phyloP scores from a whole-genome alignment of 2,797 vertebrate species.

The Podargus strigoides region DNA sequence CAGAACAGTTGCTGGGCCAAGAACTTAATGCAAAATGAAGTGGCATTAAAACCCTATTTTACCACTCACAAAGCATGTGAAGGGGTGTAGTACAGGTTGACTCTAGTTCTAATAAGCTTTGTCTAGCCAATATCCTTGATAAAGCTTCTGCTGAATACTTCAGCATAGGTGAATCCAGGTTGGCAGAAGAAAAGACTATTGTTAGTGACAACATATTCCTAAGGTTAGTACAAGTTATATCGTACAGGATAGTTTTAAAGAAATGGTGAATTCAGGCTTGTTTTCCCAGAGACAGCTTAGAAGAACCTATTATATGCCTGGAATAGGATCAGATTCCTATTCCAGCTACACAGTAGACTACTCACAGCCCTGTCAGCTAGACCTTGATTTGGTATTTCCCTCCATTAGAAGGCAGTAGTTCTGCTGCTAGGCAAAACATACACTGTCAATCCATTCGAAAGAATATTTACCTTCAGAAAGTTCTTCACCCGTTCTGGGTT shows the following conservation, averaged over 20 bases:
- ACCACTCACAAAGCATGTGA: not conserved
- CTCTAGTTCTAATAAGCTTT: not conserved
- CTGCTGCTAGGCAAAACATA: not conserved
- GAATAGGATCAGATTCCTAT: not conserved
- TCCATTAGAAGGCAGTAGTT: not conserved
- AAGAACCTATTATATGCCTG: not conserved
- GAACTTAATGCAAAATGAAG: not conserved
- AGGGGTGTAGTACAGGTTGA: not conserved
- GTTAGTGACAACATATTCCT: not conserved
- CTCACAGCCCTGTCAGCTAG: not conserved
- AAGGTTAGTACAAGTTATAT: not conserved
- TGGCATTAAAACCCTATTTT: not conserved
- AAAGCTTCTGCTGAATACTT: not conserved
- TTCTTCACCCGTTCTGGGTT: constrained; percentile 86
- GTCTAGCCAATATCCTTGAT: not conserved
- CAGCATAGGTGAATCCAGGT: too few relatives aligned
- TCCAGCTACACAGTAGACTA: not conserved
- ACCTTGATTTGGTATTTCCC: not conserved
- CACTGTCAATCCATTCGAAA: not conserved
- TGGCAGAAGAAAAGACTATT: too few relatives aligned
- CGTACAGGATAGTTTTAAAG: not conserved
- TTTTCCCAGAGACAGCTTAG: not conserved
- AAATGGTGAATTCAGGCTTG: not conserved
- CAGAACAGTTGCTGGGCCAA: not conserved
- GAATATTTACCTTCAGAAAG: constrained; percentile 80